Percentiles rank a stretch among this genome's conserved stretches.
Conservation (phyloP, 2,113 vertebrate species). For the Otocyon megalotis region DNA sequence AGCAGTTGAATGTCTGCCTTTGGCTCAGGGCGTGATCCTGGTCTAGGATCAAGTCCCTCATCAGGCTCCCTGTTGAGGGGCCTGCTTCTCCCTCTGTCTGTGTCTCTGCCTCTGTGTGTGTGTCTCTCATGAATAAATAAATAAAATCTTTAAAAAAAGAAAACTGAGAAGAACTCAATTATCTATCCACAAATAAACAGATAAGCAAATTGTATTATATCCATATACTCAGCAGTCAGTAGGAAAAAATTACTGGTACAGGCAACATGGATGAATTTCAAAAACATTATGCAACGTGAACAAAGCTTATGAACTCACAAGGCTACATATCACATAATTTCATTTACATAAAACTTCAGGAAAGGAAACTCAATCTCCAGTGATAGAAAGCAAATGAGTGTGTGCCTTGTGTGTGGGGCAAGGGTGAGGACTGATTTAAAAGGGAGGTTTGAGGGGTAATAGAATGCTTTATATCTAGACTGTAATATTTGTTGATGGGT, state of each 20-base stretch:
- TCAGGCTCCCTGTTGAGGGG: no score
- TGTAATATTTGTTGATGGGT: background rate
- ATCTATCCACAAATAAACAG: background rate
- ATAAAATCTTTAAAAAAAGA: background rate
- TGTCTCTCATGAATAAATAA: no score
- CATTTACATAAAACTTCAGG: background rate
- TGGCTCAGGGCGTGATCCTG: no score
- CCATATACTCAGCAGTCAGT: background rate
- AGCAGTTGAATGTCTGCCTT: no score
- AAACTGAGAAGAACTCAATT: background rate
- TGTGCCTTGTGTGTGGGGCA: background rate
- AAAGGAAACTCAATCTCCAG: background rate
- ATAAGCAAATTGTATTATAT: background rate
- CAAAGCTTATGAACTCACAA: background rate
- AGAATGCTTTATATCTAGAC: constrained; percentile 29
- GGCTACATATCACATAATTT: background rate
- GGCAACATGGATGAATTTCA: background rate
- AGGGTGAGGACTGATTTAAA: background rate
- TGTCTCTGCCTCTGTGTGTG: no score
- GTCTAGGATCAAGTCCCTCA: no score
- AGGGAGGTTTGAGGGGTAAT: background rate
- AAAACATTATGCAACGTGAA: background rate
- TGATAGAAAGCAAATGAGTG: background rate
- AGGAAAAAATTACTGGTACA: background rate
- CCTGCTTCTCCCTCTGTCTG: no score